Evolutionary conservation across 2,888 invertebrate species (phyloP), one percentile per base, ranked within the genome.

Genomic region (Stenichneumon culpator): DNA sequence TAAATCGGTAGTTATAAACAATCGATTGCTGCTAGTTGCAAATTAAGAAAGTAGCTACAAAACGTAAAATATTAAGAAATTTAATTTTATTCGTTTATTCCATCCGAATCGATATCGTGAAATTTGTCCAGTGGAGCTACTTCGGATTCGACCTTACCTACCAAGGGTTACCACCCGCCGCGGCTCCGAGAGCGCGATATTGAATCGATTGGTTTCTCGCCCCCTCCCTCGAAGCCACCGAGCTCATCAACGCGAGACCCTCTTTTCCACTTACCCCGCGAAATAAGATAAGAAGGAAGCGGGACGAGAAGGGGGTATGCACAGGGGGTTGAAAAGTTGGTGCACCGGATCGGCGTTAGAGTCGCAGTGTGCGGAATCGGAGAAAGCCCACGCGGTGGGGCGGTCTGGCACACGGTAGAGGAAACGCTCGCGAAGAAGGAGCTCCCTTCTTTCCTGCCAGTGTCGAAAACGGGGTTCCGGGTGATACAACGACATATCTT

Each of bases 401-500:
- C 63, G 50, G 47, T 22, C 11, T 0, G 14, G 6, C 28, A 32
- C 16, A 63, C 3, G 28, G n/a, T 63, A 32, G 28, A 63, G 60
- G 60, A 63, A 28, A 16, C 16, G 28, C 60, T 11, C 60, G 22
- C 60, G 60, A 32, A 11, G 16, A 28, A 7, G 60, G 14, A 14
- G 28, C n/a, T 28, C 60, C 28, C n/a, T 5, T 28, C 6, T 7
- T 28, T 73, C 28, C 32, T 5, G 57, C 68, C 57, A 69, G 82
- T 75, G 79, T 82, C 75, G 74, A 39, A 75, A 85, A 85, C 75
- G 85, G 69, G 85, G 82, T 87, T 87, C 86, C 82, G 86, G 87
- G 87, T 87, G 86, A 87, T 82, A 86, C 83, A 86, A 88, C 28
- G 28, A 5, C 50, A 54, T 32, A 63, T 86, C 87, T 84, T 68